phyloP scores from a whole-genome alignment of 2,888 invertebrate species.

The Lithophane socia region DNA sequence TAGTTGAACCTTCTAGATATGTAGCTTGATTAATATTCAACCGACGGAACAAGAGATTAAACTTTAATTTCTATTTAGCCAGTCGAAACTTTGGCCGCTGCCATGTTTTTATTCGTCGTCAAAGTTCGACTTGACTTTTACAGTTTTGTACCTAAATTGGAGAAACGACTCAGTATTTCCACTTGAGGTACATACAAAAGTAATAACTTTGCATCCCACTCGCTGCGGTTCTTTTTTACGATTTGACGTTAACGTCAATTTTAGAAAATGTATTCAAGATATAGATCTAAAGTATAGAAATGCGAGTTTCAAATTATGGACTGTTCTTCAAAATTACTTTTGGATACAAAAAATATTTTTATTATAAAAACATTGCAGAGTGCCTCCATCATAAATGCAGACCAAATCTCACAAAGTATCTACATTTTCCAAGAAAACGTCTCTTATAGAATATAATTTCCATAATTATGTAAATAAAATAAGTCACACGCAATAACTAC shows the following conservation, averaged over 20 bases:
- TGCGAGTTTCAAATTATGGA: slow-evolving; percentile 8
- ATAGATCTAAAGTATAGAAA: slow-evolving; percentile 17
- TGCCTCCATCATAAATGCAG: neutral
- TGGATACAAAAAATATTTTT: neutral
- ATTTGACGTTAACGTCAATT: slow-evolving; percentile 47
- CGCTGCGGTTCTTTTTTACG: slow-evolving; percentile 54
- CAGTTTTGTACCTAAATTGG: slow-evolving; percentile 37
- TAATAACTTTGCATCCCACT: slow-evolving; percentile 49
- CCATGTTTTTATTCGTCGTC: slow-evolving; percentile 28
- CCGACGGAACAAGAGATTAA: slow-evolving; percentile 18
- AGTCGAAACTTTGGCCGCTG: slow-evolving; percentile 8
- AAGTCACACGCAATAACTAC: neutral
- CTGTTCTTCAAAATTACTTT: neutral
- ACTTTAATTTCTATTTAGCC: slow-evolving; percentile 27
- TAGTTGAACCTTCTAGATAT: slow-evolving; percentile 45
- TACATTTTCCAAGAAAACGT: neutral
- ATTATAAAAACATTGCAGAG: neutral
- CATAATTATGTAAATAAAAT: neutral
- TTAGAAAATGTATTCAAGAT: slow-evolving; percentile 39
- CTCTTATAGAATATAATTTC: neutral
- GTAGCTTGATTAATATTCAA: slow-evolving; percentile 54
- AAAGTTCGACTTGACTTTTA: slow-evolving; percentile 37
- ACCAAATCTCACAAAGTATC: neutral
- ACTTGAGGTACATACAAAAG: slow-evolving; percentile 40
- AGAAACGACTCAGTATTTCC: slow-evolving; percentile 22